These are phyloP conservation scores for Musca domestica DNA, from an alignment of 1,140 invertebrate species.

Conservation along the genomic window DNA sequence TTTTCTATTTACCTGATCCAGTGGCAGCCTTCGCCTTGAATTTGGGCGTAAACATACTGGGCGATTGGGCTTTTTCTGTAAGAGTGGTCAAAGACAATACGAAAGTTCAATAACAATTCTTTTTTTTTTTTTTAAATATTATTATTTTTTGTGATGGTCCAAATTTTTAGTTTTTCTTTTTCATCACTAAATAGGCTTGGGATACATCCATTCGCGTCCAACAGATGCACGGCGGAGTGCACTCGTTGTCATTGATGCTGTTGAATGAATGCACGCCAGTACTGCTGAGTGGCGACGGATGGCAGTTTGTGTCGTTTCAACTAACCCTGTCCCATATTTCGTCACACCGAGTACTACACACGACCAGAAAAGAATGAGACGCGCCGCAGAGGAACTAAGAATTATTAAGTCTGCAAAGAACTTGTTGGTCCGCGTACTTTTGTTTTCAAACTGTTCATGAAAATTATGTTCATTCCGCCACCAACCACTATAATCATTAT, in stretches of 20 bases:
- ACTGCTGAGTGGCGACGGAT: too few species aligned
- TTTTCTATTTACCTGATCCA: slow-evolving; percentile 62
- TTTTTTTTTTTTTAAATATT: slow-evolving; percentile 9
- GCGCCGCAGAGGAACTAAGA: too few species aligned
- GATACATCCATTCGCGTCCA: too few species aligned
- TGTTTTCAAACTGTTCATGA: slow-evolving; percentile 21
- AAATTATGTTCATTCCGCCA: slow-evolving; percentile 7
- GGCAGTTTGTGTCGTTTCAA: neutral
- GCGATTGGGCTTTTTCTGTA: slow-evolving; percentile 43
- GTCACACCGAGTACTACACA: slow-evolving; percentile 6
- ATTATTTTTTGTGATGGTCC: neutral
- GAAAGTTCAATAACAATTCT: neutral
- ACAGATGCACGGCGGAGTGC: too few species aligned
- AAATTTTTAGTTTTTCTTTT: neutral
- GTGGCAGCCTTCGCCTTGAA: slow-evolving; percentile 73
- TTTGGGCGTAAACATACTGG: slow-evolving; percentile 68
- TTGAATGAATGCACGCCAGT: too few species aligned
- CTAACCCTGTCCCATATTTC: slow-evolving; percentile 32
- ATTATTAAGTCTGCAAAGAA: slow-evolving; percentile 20
- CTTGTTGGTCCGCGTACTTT: slow-evolving; percentile 20
- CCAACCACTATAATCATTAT: neutral
- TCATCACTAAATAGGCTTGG: neutral
- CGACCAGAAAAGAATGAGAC: slow-evolving; percentile 10
- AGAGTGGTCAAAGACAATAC: slow-evolving; percentile 14
- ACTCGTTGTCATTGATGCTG: too few species aligned